phyloP scores from a whole-genome alignment of 2,888 invertebrate species.

The Leptopterna dolabrata region DNA sequence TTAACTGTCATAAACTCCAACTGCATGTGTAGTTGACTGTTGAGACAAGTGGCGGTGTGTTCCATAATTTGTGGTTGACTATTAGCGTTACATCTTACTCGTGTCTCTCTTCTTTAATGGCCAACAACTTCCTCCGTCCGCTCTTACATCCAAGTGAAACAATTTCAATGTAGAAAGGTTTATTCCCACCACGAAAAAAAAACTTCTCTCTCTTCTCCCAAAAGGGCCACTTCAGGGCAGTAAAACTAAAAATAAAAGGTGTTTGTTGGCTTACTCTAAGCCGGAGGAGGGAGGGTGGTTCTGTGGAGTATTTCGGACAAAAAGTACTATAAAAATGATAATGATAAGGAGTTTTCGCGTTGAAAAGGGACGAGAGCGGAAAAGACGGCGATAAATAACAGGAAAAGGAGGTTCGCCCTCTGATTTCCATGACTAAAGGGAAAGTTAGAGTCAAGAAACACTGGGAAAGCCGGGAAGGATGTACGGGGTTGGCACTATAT shows the following conservation, averaged over 20 bases:
- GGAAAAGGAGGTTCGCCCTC: constrained; percentile 28
- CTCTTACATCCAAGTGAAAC: not conserved
- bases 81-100: not conserved
- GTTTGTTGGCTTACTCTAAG: not conserved
- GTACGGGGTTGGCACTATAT: constrained; percentile 42
- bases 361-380: constrained; percentile 39
- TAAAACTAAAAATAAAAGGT: constrained; percentile 34
- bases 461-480: constrained; percentile 33
- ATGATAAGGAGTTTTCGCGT: constrained; percentile 41
- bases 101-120: not conserved
- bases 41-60: no score
- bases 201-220: not conserved
- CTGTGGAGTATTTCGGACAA: not conserved
- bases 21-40: no score
- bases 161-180: not conserved
- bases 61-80: not conserved
- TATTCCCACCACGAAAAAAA: not conserved
- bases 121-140: not conserved
- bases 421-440: constrained; percentile 54
- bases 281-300: not conserved
- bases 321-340: constrained; percentile 50
- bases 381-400: constrained; percentile 51
- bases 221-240: constrained; percentile 9
- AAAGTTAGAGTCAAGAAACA: constrained; percentile 53
- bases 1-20: no score